These are phyloP conservation scores for Callopanchax toddi DNA, from an alignment of 2,113 vertebrate species.

Conservation along the genomic window DNA sequence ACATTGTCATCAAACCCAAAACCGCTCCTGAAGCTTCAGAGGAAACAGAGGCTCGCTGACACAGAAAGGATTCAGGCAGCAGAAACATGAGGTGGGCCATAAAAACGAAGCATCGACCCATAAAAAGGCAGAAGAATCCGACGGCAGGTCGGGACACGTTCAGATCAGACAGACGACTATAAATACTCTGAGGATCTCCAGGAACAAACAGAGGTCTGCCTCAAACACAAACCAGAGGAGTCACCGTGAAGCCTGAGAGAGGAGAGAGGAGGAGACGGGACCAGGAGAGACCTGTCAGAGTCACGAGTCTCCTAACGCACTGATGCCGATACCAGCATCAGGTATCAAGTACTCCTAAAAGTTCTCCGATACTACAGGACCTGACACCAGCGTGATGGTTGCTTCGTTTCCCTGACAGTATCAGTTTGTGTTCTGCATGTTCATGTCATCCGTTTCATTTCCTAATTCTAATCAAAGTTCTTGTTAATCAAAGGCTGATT, in stretches of 20 bases:
- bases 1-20: no score
- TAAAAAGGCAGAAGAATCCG: conserved; percentile 42
- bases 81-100: conserved; percentile 16
- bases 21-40: no score
- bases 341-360: no score
- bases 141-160: conserved; percentile 34
- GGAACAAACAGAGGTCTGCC: conserved; percentile 21
- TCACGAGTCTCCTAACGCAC: background rate
- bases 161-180: background rate
- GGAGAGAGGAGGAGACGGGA: background rate
- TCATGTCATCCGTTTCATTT: no score
- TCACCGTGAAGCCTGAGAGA: background rate
- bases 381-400: no score
- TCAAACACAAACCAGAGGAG: conserved; percentile 3
- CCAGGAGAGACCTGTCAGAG: background rate
- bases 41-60: background rate
- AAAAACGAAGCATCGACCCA: no score
- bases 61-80: conserved; percentile 5
- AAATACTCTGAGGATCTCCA: background rate
- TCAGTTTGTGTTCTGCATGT: no score
- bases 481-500: no score
- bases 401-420: no score
- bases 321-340: no score
- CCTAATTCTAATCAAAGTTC: no score
- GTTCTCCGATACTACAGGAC: no score